A percentile compares a stretch with the other conserved stretches of the same genome.
These are phyloP conservation scores for Lasius platythorax DNA, from an alignment of 2,888 invertebrate species.

Conservation along the genomic window DNA sequence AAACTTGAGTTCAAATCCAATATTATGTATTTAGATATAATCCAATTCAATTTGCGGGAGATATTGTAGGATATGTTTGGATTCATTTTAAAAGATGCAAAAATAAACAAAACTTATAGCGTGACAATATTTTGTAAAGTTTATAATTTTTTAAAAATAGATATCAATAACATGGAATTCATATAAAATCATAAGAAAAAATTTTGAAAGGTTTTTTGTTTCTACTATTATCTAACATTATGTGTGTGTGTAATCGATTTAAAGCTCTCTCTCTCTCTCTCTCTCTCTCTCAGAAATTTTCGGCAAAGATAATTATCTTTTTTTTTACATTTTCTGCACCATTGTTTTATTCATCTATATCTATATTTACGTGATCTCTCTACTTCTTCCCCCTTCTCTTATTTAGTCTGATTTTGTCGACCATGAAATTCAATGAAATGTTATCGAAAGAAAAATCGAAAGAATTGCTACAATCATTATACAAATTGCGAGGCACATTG, in stretches of 20 bases:
- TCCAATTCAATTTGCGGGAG: neutral
- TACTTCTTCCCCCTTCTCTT: neutral
- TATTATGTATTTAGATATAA: neutral
- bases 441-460: neutral
- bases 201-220: neutral
- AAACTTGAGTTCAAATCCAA: neutral
- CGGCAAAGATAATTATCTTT: neutral
- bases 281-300: neutral
- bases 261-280: neutral
- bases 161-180: neutral
- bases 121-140: neutral
- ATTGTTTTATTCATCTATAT: conserved; percentile 1
- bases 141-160: neutral
- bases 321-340: conserved; percentile 9
- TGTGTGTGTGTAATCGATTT: neutral
- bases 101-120: neutral
- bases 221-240: neutral
- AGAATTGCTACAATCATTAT: neutral
- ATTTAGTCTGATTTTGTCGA: conserved; percentile 7
- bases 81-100: neutral
- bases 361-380: neutral
- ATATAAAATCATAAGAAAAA: neutral
- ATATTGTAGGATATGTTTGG: neutral
- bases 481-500: neutral
- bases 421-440: conserved; percentile 14